A percentile compares a stretch with the other conserved stretches of the same genome.
phyloP scores from a whole-genome alignment of 2,888 invertebrate genomes.

The Drosophila subsilvestris region DNA sequence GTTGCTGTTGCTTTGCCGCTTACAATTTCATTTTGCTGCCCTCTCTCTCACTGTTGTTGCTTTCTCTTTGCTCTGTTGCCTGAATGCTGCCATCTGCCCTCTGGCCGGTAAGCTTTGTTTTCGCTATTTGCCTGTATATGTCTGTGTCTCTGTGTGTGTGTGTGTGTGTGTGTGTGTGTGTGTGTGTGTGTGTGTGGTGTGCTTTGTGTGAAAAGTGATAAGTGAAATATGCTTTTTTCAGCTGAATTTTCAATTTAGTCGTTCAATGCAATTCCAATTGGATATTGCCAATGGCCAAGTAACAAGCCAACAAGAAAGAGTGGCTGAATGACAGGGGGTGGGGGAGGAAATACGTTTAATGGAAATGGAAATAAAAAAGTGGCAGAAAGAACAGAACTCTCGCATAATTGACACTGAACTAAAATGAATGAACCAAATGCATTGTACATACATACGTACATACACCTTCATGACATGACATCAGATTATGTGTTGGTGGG shows the following conservation, averaged over 20 bases:
- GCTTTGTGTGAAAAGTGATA: slow-evolving; percentile 77
- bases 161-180: too few species aligned
- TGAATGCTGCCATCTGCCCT: slow-evolving; percentile 5
- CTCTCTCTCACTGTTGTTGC: background rate
- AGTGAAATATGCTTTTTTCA: slow-evolving; percentile 78
- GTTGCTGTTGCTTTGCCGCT: slow-evolving; percentile 62
- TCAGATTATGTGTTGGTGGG: slow-evolving; percentile 26
- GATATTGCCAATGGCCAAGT: slow-evolving; percentile 62
- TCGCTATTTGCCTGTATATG: slow-evolving; percentile 12
- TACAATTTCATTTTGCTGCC: slow-evolving; percentile 71
- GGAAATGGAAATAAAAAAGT: slow-evolving; percentile 14
- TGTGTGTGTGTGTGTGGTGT: slow-evolving; percentile 27
- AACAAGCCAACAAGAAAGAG: slow-evolving; percentile 22
- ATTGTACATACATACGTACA: too few species aligned
- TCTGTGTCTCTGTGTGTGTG: slow-evolving; percentile 59
- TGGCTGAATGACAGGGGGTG: background rate
- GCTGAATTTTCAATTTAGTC: slow-evolving; percentile 76
- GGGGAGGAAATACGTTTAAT: slow-evolving; percentile 14
- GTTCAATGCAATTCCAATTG: slow-evolving; percentile 79
- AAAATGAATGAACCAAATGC: slow-evolving; percentile 36
- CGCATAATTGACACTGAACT: slow-evolving; percentile 45
- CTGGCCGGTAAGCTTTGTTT: slow-evolving; percentile 45
- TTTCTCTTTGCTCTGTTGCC: background rate
- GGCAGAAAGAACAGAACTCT: slow-evolving; percentile 13
- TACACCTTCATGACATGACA: slow-evolving; percentile 42